Evolutionary conservation across 2,797 vertebrate genomes (phyloP).

Genomic region (Esox lucius): DNA sequence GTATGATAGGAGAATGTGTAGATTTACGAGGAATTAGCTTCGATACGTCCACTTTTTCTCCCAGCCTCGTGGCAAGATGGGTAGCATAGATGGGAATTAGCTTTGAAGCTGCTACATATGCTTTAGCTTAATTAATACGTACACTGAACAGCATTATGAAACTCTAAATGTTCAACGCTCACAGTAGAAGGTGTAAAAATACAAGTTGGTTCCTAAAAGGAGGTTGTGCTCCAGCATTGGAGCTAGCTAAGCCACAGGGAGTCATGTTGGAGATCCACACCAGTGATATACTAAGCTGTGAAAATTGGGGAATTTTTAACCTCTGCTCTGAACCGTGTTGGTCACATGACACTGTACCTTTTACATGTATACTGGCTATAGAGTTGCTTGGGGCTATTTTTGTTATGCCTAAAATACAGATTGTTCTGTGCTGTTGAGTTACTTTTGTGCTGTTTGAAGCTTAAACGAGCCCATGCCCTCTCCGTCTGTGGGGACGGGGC

Average conservation of each 20-base stretch:
- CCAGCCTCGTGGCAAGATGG: too few species aligned
- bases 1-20: too few species aligned
- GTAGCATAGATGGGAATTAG: too few species aligned
- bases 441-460: neutral
- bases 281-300: conserved; percentile 12
- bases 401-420: neutral
- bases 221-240: too few species aligned
- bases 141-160: too few species aligned
- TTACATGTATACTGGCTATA: neutral
- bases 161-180: too few species aligned
- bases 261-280: conserved; percentile 12
- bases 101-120: too few species aligned
- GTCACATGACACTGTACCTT: neutral
- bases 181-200: too few species aligned
- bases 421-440: neutral
- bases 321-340: neutral
- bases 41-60: too few species aligned
- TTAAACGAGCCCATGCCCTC: neutral
- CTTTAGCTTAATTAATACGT: too few species aligned
- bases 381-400: neutral
- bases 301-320: neutral
- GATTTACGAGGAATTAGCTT: too few species aligned
- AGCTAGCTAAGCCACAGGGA: conserved; percentile 17
- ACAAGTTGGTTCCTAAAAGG: too few species aligned
- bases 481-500: neutral